phyloP scores from a whole-genome alignment of 2,888 invertebrate species.

The Parapristionchus giblindavisi region DNA sequence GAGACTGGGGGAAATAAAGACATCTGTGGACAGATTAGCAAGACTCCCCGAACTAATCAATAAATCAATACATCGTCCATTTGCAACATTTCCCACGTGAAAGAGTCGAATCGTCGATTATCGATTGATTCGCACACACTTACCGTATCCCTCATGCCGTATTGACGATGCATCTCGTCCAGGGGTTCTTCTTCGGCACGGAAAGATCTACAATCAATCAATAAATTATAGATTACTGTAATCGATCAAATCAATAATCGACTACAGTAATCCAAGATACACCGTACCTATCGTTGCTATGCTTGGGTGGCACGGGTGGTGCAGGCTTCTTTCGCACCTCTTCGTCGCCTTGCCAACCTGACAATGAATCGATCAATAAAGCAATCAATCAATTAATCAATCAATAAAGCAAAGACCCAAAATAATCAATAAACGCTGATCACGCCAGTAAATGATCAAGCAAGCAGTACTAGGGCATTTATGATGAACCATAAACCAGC shows the following conservation, averaged over 20 bases:
- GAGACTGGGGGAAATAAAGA: not conserved
- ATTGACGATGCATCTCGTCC: constrained; percentile 34
- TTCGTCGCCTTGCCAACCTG: constrained; percentile 34
- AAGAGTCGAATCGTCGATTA: not conserved
- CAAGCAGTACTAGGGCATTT: too few relatives aligned
- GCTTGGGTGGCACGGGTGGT: constrained; percentile 28
- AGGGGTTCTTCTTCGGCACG: constrained; percentile 18
- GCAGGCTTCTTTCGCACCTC: constrained; percentile 7
- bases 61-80: not conserved
- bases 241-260: not conserved
- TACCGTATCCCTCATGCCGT: constrained; percentile 28
- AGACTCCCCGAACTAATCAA: not conserved
- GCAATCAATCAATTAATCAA: too few relatives aligned
- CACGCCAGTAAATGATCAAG: too few relatives aligned
- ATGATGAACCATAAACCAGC: too few relatives aligned
- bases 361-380: too few relatives aligned
- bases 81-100: too few relatives aligned
- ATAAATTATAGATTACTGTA: not conserved
- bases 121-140: not conserved
- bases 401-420: too few relatives aligned
- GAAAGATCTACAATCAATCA: not conserved
- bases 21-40: not conserved
- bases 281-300: constrained; percentile 2
- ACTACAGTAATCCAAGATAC: not conserved
- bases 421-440: too few relatives aligned